phyloP scores from a whole-genome alignment of 2,113 vertebrate species.

The Scortum barcoo region DNA sequence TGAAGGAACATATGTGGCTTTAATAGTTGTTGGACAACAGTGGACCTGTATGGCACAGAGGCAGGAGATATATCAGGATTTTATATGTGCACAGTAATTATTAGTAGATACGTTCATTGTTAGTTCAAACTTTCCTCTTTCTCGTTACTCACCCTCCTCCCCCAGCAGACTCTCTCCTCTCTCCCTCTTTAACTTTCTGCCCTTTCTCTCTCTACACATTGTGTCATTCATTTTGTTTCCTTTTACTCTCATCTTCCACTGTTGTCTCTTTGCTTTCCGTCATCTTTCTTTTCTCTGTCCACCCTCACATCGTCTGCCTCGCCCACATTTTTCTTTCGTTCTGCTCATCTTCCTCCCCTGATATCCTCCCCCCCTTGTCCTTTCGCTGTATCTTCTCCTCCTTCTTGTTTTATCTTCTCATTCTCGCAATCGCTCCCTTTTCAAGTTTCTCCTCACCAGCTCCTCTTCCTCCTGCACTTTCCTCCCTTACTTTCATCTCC shows the following conservation, averaged over 20 bases:
- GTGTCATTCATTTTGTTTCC: neutral
- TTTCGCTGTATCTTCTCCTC: neutral
- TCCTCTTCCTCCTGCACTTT: slow-evolving; percentile 6
- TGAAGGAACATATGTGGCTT: no score
- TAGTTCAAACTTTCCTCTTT: neutral
- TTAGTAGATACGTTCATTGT: no score
- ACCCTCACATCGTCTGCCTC: neutral
- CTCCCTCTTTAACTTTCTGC: no score
- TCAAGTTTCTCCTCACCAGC: neutral
- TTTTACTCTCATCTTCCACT: neutral
- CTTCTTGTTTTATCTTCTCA: neutral
- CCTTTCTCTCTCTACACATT: neutral
- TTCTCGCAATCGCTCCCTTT: neutral
- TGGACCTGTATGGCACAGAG: neutral
- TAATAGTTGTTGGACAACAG: no score
- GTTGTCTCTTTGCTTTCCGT: neutral
- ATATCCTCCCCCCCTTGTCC: neutral
- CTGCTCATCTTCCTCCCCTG: neutral
- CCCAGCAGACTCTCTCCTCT: no score
- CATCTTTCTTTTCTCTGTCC: neutral
- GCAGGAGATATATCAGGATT: no score
- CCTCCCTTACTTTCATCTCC: slow-evolving; percentile 5
- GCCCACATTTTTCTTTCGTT: neutral
- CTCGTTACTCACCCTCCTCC: no score
- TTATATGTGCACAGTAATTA: no score